These are phyloP conservation scores for Andrena praecox DNA, from an alignment of 2,888 invertebrate species.

Conservation along the genomic window DNA sequence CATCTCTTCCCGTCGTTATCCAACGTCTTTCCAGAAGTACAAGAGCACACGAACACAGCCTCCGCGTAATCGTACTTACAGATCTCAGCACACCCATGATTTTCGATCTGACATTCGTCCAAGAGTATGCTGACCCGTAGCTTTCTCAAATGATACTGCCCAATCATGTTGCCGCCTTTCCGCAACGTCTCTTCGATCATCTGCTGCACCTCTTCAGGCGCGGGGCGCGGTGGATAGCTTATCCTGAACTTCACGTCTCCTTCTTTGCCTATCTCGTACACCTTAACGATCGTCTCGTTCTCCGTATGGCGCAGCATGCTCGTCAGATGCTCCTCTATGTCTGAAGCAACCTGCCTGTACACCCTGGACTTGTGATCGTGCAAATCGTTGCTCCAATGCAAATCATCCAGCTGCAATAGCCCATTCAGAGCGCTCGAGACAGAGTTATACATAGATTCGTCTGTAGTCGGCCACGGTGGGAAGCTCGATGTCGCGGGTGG, in stretches of 20 bases:
- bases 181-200: slow-evolving; percentile 77
- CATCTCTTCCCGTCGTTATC: slow-evolving; percentile 85
- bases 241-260: slow-evolving; percentile 81
- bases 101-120: slow-evolving; percentile 89
- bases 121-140: slow-evolving; percentile 83
- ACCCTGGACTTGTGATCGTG: slow-evolving; percentile 87
- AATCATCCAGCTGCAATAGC: slow-evolving; percentile 88
- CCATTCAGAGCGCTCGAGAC: slow-evolving; percentile 91
- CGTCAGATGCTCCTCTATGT: slow-evolving; percentile 88
- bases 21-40: slow-evolving; percentile 87
- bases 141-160: slow-evolving; percentile 78
- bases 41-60: slow-evolving; percentile 89
- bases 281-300: slow-evolving; percentile 74
- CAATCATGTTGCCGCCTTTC: slow-evolving; percentile 75
- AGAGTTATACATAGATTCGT: slow-evolving; percentile 81
- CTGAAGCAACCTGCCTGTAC: slow-evolving; percentile 87
- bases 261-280: slow-evolving; percentile 78
- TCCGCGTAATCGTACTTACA: slow-evolving; percentile 89
- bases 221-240: slow-evolving; percentile 75
- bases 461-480: slow-evolving; percentile 82
- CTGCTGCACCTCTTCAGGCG: slow-evolving; percentile 75
- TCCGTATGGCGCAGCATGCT: slow-evolving; percentile 78
- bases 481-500: slow-evolving; percentile 80
- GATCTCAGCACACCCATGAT: slow-evolving; percentile 88
- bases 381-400: slow-evolving; percentile 87